Evolutionary conservation across 2,113 vertebrate species (phyloP).

Genomic region (Colossoma macropomum): DNA sequence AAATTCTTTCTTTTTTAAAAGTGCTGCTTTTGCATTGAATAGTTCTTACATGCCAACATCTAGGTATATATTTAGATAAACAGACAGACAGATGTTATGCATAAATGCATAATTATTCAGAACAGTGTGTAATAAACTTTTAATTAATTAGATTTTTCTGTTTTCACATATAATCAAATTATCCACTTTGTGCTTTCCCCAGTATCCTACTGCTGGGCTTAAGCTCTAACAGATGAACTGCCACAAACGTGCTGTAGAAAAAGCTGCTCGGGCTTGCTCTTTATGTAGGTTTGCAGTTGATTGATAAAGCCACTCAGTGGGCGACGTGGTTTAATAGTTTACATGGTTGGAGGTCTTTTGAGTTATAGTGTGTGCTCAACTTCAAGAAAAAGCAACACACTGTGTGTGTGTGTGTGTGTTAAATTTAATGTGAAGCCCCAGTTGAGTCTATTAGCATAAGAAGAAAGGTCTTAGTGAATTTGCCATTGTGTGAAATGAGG

Average conservation of each 20-base stretch:
- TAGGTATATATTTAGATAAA: too few species aligned
- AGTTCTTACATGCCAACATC: too few species aligned
- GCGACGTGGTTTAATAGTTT: not conserved
- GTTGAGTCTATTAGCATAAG: constrained; percentile 94
- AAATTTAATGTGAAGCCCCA: constrained; percentile 80
- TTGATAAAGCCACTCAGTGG: not conserved
- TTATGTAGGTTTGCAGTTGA: not conserved
- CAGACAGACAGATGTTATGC: too few species aligned
- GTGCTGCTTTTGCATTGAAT: too few species aligned
- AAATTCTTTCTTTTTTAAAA: too few species aligned
- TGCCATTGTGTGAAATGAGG: constrained; percentile 92
- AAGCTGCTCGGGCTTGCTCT: not conserved
- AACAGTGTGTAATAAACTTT: not conserved
- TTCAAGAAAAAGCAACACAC: constrained; percentile 18
- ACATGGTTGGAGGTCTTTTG: not conserved
- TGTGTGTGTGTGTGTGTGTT: constrained; percentile 53
- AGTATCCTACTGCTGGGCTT: too few species aligned
- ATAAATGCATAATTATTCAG: too few species aligned
- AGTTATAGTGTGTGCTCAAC: not conserved
- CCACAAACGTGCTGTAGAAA: not conserved
- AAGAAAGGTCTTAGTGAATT: constrained; percentile 94
- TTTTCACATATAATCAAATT: not conserved
- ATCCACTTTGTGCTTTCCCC: too few species aligned
- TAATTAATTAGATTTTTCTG: constrained; percentile 1
- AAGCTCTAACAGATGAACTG: not conserved